phyloP scores from a whole-genome alignment of 2,888 invertebrate species.

The Callimorpha dominula region DNA sequence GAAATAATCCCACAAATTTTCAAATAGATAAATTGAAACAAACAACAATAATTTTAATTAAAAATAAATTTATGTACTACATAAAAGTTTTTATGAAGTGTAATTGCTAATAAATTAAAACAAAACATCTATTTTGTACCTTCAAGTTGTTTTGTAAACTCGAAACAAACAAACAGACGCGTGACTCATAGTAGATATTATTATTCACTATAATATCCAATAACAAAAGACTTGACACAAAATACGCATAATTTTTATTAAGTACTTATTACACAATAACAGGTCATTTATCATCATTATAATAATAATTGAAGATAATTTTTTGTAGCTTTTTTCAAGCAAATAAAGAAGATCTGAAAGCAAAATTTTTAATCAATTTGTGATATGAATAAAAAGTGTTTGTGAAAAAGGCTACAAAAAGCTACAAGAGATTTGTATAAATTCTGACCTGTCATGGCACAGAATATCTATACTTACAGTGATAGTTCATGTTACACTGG shows the following conservation, averaged over 20 bases:
- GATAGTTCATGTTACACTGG: too few relatives aligned
- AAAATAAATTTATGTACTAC: slow-evolving; percentile 4
- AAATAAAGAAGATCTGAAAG: too few relatives aligned
- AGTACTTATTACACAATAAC: not conserved
- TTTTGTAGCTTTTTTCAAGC: too few relatives aligned
- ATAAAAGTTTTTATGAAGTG: slow-evolving; percentile 11
- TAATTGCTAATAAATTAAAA: slow-evolving; percentile 21
- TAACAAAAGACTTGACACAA: slow-evolving; percentile 1
- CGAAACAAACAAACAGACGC: slow-evolving; percentile 12
- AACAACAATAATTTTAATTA: slow-evolving; percentile 14
- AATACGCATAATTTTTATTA: slow-evolving; percentile 7
- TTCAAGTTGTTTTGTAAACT: slow-evolving; percentile 4
- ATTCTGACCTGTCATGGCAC: too few relatives aligned
- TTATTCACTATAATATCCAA: slow-evolving; percentile 13
- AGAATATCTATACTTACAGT: too few relatives aligned
- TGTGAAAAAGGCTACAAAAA: too few relatives aligned
- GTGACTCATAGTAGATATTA: slow-evolving; percentile 18
- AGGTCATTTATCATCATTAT: not conserved
- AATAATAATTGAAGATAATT: too few relatives aligned
- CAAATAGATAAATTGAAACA: not conserved
- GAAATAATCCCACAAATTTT: not conserved
- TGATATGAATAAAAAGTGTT: too few relatives aligned
- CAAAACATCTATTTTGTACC: slow-evolving; percentile 2
- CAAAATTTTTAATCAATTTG: too few relatives aligned
- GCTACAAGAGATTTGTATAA: too few relatives aligned